Conservation (phyloP, 2,888 invertebrate species). For the Pollenia amentaria region DNA sequence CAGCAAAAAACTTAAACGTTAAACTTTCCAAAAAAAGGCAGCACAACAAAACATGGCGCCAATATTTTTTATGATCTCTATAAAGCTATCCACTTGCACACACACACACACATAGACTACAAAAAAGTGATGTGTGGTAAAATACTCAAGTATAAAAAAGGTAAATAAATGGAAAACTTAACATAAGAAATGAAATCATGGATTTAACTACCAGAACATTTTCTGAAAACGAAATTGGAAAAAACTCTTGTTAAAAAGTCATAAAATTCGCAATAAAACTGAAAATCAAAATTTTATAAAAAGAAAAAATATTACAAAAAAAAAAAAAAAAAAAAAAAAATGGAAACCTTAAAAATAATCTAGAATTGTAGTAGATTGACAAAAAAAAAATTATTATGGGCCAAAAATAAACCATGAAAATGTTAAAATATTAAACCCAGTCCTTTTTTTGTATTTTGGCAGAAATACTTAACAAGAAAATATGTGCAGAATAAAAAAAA, state of each 20-base stretch:
- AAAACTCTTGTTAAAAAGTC: slow-evolving; percentile 42
- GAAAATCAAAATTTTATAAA: slow-evolving; percentile 35
- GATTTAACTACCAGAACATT: slow-evolving; percentile 10
- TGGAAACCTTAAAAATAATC: slow-evolving; percentile 3
- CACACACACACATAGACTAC: background rate
- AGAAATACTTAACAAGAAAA: background rate
- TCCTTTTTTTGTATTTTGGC: background rate
- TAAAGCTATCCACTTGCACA: background rate
- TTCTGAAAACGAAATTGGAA: slow-evolving; percentile 9
- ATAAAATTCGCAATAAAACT: slow-evolving; percentile 48
- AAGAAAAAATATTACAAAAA: slow-evolving; percentile 5
- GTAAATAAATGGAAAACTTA: background rate
- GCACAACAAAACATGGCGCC: slow-evolving; percentile 29
- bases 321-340: background rate
- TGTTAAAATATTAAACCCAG: slow-evolving; percentile 24
- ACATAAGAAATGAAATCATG: slow-evolving; percentile 10
- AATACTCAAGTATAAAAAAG: background rate
- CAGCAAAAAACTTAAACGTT: background rate
- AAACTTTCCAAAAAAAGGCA: background rate
- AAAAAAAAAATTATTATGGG: background rate
- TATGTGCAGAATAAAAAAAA: background rate
- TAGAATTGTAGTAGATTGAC: slow-evolving; percentile 18
- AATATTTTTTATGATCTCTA: slow-evolving; percentile 32
- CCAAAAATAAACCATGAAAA: slow-evolving; percentile 29
- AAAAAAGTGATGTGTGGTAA: background rate